These are phyloP conservation scores for Coreius guichenoti DNA, from an alignment of 2,797 vertebrate species.

Conservation along the genomic window DNA sequence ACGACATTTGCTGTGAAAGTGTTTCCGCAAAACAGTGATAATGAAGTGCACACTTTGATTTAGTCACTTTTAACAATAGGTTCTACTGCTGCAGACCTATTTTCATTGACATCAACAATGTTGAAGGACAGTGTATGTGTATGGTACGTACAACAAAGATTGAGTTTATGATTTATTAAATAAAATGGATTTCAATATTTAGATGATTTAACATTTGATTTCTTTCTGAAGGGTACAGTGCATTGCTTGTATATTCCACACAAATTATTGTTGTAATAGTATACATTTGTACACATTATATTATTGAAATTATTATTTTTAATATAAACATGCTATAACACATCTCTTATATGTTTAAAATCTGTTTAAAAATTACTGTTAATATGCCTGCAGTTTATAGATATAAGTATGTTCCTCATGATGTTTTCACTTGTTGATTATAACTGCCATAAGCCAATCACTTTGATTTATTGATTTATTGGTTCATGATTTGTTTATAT, in stretches of 20 bases:
- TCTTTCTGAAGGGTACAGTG: not conserved
- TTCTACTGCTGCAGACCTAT: not conserved
- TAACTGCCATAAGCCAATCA: not conserved
- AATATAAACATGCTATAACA: not conserved
- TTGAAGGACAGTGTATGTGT: not conserved
- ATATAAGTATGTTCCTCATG: not conserved
- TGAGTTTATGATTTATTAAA: not conserved
- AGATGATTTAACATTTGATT: not conserved
- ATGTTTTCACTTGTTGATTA: constrained; percentile 22
- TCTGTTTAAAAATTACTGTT: not conserved
- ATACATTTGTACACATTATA: not conserved
- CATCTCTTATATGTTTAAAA: not conserved
- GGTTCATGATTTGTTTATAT: not conserved
- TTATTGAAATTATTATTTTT: not conserved
- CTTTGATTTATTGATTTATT: not conserved
- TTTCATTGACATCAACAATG: not conserved
- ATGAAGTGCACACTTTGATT: not conserved
- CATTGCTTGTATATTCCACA: too few species aligned
- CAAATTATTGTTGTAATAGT: not conserved
- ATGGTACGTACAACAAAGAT: too few species aligned
- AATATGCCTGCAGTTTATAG: not conserved
- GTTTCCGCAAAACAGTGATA: not conserved
- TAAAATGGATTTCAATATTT: not conserved
- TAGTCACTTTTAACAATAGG: not conserved
- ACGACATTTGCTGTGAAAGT: not conserved